Percentiles rank a stretch among this genome's conserved stretches.
These are phyloP conservation scores for Andrena cerasifolii DNA, from an alignment of 1,140 invertebrate species.

Conservation along the genomic window DNA sequence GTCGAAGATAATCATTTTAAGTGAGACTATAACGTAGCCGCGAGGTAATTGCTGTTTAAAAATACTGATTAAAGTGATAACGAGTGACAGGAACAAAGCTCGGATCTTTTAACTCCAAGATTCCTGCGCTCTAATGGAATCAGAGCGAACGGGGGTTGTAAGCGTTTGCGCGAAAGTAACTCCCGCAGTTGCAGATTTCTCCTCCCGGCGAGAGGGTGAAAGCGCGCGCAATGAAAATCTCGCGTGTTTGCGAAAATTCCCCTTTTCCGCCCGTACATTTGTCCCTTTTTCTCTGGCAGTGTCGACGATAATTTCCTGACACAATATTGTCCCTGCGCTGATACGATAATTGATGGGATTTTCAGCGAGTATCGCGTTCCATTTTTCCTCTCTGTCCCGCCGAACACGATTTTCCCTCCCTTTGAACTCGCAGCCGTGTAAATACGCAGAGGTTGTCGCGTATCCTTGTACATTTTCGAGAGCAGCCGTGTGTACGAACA, in stretches of 20 bases:
- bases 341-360: slow-evolving; percentile 4
- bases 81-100: too few species aligned
- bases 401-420: background rate
- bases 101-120: too few species aligned
- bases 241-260: background rate
- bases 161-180: slow-evolving; percentile 3
- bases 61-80: too few species aligned
- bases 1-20: too few species aligned
- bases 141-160: background rate
- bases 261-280: too few species aligned
- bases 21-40: too few species aligned
- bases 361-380: background rate
- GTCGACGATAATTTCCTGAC: background rate
- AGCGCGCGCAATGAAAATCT: background rate
- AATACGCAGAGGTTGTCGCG: background rate
- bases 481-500: background rate
- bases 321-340: slow-evolving; percentile 12
- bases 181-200: background rate
- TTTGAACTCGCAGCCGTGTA: background rate
- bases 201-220: background rate
- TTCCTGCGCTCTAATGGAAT: background rate
- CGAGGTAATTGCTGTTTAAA: too few species aligned
- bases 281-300: background rate
- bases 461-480: background rate
- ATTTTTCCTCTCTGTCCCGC: background rate